Conservation (phyloP, 2,888 invertebrate species). For the Scelioninae gen. 1 region DNA sequence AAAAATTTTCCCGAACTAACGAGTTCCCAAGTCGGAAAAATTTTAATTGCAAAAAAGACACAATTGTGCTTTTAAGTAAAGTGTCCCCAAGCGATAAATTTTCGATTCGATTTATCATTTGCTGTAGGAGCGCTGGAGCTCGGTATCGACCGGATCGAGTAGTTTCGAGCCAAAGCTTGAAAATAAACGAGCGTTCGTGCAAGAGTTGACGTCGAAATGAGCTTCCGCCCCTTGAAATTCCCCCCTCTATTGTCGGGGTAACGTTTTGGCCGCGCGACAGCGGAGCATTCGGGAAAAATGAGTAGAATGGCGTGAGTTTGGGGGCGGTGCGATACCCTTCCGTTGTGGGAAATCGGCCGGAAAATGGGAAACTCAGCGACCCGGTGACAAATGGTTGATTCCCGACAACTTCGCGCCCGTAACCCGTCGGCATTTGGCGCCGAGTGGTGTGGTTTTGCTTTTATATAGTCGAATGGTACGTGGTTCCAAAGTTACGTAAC, state of each 20-base stretch:
- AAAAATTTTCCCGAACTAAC: constrained; percentile 9
- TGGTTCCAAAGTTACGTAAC: constrained; percentile 45
- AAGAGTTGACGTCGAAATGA: constrained; percentile 77
- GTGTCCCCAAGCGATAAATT: neutral
- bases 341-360: constrained; percentile 83
- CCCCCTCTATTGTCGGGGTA: constrained; percentile 55
- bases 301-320: constrained; percentile 64
- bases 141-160: constrained; percentile 62
- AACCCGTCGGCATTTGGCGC: constrained; percentile 59
- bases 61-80: too few relatives aligned
- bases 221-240: constrained; percentile 50
- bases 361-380: constrained; percentile 84
- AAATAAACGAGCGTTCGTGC: constrained; percentile 74
- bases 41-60: too few relatives aligned
- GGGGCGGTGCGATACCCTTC: constrained; percentile 74
- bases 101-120: constrained; percentile 36
- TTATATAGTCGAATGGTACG: constrained; percentile 45
- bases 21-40: neutral
- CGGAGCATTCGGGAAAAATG: constrained; percentile 67
- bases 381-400: constrained; percentile 84
- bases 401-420: constrained; percentile 71
- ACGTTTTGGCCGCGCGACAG: constrained; percentile 46
- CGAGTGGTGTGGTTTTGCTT: constrained; percentile 59
- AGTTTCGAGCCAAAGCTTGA: constrained; percentile 56
- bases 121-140: too few relatives aligned